Conservation (phyloP, 2,888 invertebrate species). For the Synanthedon formicaeformis region DNA sequence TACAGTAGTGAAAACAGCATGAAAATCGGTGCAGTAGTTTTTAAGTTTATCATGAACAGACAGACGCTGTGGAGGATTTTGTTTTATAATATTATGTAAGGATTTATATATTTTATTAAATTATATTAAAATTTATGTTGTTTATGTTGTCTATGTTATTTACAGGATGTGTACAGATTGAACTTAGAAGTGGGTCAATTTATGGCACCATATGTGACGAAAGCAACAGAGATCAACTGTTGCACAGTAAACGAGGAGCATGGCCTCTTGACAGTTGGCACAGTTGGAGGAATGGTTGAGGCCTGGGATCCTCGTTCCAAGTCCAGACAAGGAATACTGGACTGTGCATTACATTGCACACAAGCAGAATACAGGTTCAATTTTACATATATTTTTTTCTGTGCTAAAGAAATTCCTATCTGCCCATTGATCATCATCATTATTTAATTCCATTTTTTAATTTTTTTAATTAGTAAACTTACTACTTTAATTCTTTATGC, state of each 20-base stretch:
- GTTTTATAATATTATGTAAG: too few species aligned
- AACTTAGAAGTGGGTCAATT: conserved; percentile 97
- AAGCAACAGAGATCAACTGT: conserved; percentile 82
- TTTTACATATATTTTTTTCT: not conserved
- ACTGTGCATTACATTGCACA: conserved; percentile 80
- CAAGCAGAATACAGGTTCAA: conserved; percentile 59
- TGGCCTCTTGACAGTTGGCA: conserved; percentile 87
- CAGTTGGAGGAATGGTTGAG: conserved; percentile 91
- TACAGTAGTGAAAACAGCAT: too few species aligned
- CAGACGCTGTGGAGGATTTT: too few species aligned
- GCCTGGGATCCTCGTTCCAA: conserved; percentile 95
- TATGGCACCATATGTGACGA: conserved; percentile 83
- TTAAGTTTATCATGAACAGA: too few species aligned
- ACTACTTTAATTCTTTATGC: too few species aligned
- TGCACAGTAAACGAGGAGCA: conserved; percentile 90
- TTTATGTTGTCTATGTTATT: conserved; percentile 7
- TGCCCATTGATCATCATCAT: too few species aligned
- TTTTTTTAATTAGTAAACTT: too few species aligned
- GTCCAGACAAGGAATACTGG: conserved; percentile 81
- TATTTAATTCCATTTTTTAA: too few species aligned
- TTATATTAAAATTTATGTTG: conserved; percentile 2
- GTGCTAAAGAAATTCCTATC: not conserved
- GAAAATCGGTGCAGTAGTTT: too few species aligned
- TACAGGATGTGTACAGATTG: conserved; percentile 91
- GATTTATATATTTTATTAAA: not conserved